phyloP scores from a whole-genome alignment of 2,797 vertebrate genomes.

The Coilia nasus region DNA sequence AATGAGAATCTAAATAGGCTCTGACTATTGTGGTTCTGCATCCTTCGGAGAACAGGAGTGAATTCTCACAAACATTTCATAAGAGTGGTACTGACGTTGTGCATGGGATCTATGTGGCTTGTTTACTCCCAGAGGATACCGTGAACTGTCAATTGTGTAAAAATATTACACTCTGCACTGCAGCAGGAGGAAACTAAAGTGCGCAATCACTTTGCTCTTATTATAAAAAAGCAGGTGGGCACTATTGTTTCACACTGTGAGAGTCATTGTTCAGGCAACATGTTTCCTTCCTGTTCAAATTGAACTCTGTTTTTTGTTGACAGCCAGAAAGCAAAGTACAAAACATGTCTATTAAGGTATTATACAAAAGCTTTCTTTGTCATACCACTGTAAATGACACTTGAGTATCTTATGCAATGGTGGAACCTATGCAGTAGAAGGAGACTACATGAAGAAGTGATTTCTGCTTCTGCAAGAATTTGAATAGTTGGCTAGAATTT shows the following conservation, averaged over 20 bases:
- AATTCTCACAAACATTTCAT: background rate
- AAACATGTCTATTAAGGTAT: background rate
- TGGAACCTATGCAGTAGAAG: background rate
- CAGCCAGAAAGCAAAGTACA: background rate
- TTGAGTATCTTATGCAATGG: background rate
- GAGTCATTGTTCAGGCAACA: conserved; percentile 22
- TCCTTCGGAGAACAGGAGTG: background rate
- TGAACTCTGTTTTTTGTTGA: background rate
- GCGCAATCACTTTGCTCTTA: conserved; percentile 1
- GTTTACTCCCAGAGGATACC: background rate
- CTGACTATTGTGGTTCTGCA: background rate
- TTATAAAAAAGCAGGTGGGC: background rate
- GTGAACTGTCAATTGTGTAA: background rate
- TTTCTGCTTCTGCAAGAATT: no score
- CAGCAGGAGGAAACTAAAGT: background rate
- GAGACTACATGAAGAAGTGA: no score
- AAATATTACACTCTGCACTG: background rate
- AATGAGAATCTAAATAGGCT: no score
- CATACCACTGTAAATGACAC: background rate
- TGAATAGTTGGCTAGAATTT: no score
- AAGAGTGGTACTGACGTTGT: background rate
- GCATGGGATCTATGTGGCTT: background rate
- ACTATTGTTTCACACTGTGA: conserved; percentile 29
- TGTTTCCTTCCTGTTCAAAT: conserved; percentile 27
- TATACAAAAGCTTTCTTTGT: background rate